Base-by-base conservation (phyloP, 2,888 invertebrate species). In the Eupeodes luniger region DNA sequence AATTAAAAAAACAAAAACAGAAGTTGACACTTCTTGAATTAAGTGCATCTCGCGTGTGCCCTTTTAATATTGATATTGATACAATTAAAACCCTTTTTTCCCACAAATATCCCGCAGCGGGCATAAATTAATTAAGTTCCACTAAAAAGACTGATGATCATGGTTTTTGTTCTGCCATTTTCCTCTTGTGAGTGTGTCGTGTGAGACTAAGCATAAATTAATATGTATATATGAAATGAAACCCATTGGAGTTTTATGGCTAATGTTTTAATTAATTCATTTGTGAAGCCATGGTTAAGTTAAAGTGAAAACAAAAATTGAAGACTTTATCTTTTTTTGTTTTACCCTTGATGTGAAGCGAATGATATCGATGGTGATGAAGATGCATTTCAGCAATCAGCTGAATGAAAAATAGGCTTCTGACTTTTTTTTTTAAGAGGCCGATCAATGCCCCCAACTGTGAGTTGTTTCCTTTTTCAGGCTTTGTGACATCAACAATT, bases 221-320 rank as follows among this genome's bases (percentile, higher is more conserved):
- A 27, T 27, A 27, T 27, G 2, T 27, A 27, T 27, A 27, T 27
- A 27, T 27, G 27, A 88, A 78, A n/a, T 34, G 74, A 74, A 75
- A 85, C 88, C 88, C 85, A 75, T 78, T 85, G 70, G 78, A 85
- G 75, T 88, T 81, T 81, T 81, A 85, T 75, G 51, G 70, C 75
- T 78, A 81, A 88, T 88, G 88, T 85, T 81, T 88, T 88, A 88
- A 88, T 88, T 88, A 85, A 88, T 85, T 81, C 85, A 77, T 81
- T 78, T 81, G 53, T 75, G 53, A 57, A 55, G 59, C 40, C 69
- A 51, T 61, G 57, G 16, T n/a, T 67, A 36, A 19, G n/a, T 57
- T 19, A 57, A 34, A 27, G 10, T 34, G 12, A 7, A 14, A 19
- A 19, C 12, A 47, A 40, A 19, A 61, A 51, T 19, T 34, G 34